A percentile compares a stretch with the other conserved stretches of the same genome.
Conservation (phyloP, 2,113 vertebrate species). For the Baryphthengus martii region DNA sequence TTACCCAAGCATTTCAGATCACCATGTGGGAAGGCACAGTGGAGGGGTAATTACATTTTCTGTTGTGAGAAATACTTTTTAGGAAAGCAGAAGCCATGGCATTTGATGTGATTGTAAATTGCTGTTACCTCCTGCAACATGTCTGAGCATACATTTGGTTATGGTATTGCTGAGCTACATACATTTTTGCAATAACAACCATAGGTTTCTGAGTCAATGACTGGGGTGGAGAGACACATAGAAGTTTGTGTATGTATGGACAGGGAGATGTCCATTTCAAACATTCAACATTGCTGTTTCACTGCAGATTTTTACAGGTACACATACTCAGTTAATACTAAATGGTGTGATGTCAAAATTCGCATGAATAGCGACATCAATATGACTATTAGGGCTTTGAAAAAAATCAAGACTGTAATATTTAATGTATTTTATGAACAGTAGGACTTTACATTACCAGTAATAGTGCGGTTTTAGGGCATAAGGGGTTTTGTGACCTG, state of each 20-base stretch:
- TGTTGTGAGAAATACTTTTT: neutral
- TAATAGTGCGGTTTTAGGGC: neutral
- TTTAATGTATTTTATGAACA: neutral
- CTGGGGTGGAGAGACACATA: neutral
- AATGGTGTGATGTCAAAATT: neutral
- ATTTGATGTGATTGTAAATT: neutral
- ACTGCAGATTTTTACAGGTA: neutral
- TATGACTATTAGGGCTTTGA: neutral
- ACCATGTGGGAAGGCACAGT: neutral
- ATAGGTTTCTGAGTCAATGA: neutral
- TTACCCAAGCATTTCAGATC: neutral
- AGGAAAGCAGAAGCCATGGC: neutral
- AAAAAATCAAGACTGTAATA: neutral
- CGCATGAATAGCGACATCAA: neutral
- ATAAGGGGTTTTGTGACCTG: neutral
- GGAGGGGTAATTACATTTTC: constrained; percentile 15
- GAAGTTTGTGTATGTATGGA: too few species aligned
- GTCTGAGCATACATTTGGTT: neutral
- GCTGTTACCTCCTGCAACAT: neutral
- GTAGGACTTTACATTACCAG: neutral
- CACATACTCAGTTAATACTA: neutral
- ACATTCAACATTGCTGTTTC: neutral
- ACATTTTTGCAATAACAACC: neutral
- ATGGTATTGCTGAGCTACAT: fast-evolving
- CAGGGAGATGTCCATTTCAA: neutral